Evolutionary conservation across 1,140 invertebrate genomes (phyloP), one percentile per base, ranked within the genome.

Genomic region (Drosophila hydei): DNA sequence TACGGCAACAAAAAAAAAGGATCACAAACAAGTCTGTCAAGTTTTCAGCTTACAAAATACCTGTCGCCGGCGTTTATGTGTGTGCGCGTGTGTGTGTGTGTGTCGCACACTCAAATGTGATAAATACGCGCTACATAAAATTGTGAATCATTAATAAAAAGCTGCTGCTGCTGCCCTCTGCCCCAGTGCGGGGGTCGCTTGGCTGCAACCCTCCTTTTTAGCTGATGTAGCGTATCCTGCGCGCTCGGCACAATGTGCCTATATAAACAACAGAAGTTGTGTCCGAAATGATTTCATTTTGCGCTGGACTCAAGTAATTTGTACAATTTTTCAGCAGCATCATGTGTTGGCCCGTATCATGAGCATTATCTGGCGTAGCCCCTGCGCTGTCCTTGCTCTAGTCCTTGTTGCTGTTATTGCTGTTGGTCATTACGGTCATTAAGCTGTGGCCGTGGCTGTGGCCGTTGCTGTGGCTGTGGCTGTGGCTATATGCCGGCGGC

Each of bases 261-360:
- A 73, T 70, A 67, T 64, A 89, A 89, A 80, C 85, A 85, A 80
- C 43, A 77, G 36, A 77, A 69, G 33, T 65, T 72, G 43, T 64
- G 58, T 62, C 48, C 19, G 59, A 67, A 74, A 79, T 77, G 65
- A 77, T 79, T 79, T 72, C 77, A 61, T 75, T 77, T 65, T 63
- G 52, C 58, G 61, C 42, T 38, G 50, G 64, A 56, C 58, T 76
- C 64, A 76, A 88, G 83, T 88, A 88, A 88, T 88, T 88, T 88
- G 83, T 88, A 88, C 78, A 76, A 88, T 88, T 88, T 88, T 88
- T 88, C 83, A 88, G 83, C 83, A 73, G 70, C 83, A 88, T 88
- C 85, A 89, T 89, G 85, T 89, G 84, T 75, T 70, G 54, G 61
- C 68, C 60, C 70, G 60, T 48, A 61, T 72, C 48, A 62, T 45